phyloP scores from a whole-genome alignment of 2,888 invertebrate genomes.

The Coelinius sp. region DNA sequence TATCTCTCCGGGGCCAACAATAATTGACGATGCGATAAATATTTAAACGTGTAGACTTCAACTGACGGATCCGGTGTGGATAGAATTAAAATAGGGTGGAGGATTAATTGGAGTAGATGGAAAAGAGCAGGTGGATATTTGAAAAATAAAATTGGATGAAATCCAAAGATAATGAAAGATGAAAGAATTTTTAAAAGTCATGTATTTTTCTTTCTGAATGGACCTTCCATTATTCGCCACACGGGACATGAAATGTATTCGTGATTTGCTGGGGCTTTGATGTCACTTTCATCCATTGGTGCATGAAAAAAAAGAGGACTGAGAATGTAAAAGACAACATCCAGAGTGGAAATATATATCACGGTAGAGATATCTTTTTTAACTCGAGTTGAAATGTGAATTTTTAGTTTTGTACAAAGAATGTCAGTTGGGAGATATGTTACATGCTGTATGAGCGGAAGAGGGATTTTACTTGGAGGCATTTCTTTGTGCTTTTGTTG shows the following conservation, averaged over 20 bases:
- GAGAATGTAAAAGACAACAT: not conserved
- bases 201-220: conserved; percentile 1
- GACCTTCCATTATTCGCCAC: not conserved
- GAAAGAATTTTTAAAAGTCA: not conserved
- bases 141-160: not conserved
- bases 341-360: too few species aligned
- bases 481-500: too few species aligned
- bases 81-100: not conserved
- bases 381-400: not conserved
- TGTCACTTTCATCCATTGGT: conserved; percentile 43
- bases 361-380: not conserved
- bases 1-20: not conserved
- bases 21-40: conserved; percentile 25
- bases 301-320: conserved; percentile 33
- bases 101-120: not conserved
- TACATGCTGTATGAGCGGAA: not conserved
- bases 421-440: not conserved
- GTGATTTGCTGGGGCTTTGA: conserved; percentile 31
- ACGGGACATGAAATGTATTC: not conserved
- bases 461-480: too few species aligned
- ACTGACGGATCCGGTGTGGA: not conserved
- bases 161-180: not conserved
- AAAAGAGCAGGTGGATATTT: not conserved
- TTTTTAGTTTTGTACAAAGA: not conserved
- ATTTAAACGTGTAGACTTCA: conserved; percentile 12